phyloP scores from a whole-genome alignment of 1,140 invertebrate species.

The Thaumatotibia leucotreta region DNA sequence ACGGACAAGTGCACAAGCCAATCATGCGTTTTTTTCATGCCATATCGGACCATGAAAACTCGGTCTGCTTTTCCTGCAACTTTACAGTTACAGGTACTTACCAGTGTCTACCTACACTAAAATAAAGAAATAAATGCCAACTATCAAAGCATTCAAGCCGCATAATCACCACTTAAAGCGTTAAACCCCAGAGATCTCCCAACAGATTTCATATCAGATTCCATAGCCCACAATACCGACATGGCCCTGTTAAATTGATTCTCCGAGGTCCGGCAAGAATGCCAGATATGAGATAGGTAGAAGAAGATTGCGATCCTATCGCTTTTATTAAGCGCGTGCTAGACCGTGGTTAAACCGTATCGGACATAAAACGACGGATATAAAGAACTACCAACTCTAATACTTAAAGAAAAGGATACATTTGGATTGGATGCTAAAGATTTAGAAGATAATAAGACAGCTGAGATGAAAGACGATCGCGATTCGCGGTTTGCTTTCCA shows the following conservation, averaged over 20 bases:
- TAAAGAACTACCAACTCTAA: background rate
- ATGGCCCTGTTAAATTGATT: slow-evolving; percentile 3
- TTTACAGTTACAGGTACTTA: no score
- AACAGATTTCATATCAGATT: slow-evolving; percentile 8
- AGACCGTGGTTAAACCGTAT: slow-evolving; percentile 1
- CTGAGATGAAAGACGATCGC: background rate
- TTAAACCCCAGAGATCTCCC: background rate
- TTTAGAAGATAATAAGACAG: background rate
- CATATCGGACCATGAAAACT: no score
- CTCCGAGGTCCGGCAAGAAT: background rate
- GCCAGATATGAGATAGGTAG: slow-evolving; percentile 9
- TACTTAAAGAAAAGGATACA: background rate
- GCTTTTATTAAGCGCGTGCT: slow-evolving; percentile 2
- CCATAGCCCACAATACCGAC: background rate
- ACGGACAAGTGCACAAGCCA: no score
- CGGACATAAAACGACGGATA: background rate
- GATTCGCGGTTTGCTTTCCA: background rate
- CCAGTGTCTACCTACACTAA: no score
- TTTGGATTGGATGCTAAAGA: background rate
- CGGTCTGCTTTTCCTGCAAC: no score
- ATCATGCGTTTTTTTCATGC: no score
- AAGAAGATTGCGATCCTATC: slow-evolving; percentile 7
- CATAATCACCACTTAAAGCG: background rate
- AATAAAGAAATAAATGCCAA: background rate
- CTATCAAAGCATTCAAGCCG: background rate